These are phyloP conservation scores for Antennarius maculatus DNA, from an alignment of 2,797 vertebrate genomes.

Conservation along the genomic window DNA sequence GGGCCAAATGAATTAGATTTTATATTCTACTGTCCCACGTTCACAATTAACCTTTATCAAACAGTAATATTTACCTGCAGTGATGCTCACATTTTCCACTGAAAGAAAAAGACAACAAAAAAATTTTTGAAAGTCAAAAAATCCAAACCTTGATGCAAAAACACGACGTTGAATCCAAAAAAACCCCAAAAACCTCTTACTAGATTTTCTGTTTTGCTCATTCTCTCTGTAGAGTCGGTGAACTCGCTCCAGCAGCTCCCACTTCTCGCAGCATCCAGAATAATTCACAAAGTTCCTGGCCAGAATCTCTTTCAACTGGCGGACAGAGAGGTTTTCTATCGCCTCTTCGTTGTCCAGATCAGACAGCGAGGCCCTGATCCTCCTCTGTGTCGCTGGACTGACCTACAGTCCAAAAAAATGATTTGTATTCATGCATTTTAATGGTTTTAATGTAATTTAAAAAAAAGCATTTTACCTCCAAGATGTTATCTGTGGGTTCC, in stretches of 20 bases:
- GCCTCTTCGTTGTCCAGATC: conserved; percentile 92
- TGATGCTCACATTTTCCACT: conserved; percentile 87
- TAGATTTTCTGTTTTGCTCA: conserved; percentile 91
- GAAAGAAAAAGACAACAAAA: conserved; percentile 29
- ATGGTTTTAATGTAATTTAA: too few species aligned
- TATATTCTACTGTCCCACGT: neutral
- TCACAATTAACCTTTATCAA: neutral
- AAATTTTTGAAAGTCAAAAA: neutral
- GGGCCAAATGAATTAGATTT: neutral
- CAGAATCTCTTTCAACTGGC: conserved; percentile 97
- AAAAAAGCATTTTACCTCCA: conserved; percentile 65
- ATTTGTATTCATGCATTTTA: too few species aligned
- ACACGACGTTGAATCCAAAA: neutral
- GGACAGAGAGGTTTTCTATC: conserved; percentile 91
- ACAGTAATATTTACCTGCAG: conserved; percentile 77
- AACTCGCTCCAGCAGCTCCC: conserved; percentile 97
- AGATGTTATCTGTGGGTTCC: conserved; percentile 72
- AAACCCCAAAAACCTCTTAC: conserved; percentile 64
- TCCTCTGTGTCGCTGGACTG: conserved; percentile 87
- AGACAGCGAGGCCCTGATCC: conserved; percentile 90
- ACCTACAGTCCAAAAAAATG: conserved; percentile 70
- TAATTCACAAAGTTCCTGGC: conserved; percentile 98
- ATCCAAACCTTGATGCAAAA: neutral
- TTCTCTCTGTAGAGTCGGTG: conserved; percentile 93
- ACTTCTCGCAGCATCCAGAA: conserved; percentile 98